Evolutionary conservation across 2,113 vertebrate genomes (phyloP).

Genomic region (Sinocyclocheilus grahami): DNA sequence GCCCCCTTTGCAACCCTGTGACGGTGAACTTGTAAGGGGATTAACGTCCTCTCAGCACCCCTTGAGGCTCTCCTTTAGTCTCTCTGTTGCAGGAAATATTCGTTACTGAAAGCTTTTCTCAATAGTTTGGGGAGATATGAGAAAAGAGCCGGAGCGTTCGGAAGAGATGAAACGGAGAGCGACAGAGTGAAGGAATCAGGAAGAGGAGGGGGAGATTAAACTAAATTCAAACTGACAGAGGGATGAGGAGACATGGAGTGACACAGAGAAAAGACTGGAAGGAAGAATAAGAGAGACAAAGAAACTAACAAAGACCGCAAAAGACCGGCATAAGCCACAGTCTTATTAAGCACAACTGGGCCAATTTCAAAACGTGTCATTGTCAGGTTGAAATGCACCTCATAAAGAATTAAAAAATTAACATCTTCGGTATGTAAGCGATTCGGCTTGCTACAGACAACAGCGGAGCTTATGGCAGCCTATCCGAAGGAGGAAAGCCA

Average conservation of each 20-base stretch:
- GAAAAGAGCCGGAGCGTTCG: constrained; percentile 14
- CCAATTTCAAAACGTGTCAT: constrained; percentile 2
- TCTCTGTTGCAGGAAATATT: constrained; percentile 56
- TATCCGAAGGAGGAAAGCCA: constrained; percentile 62
- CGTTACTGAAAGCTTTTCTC: constrained; percentile 2
- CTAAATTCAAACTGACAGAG: constrained; percentile 78
- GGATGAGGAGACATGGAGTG: constrained; percentile 72
- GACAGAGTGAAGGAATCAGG: constrained; percentile 72
- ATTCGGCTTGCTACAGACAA: constrained; percentile 30
- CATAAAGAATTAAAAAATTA: constrained; percentile 41
- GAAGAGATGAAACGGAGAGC: constrained; percentile 72
- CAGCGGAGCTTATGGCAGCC: constrained; percentile 30
- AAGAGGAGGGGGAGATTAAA: constrained; percentile 74
- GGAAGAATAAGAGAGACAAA: constrained; percentile 57
- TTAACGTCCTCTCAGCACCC: constrained; percentile 66
- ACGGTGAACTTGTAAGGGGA: constrained; percentile 69
- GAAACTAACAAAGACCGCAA: constrained; percentile 51
- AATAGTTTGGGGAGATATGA: constrained; percentile 51
- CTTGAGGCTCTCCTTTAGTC: constrained; percentile 44
- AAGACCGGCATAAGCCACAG: constrained; percentile 50
- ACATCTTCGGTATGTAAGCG: constrained; percentile 28
- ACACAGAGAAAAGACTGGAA: constrained; percentile 66
- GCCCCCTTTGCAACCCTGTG: constrained; percentile 63
- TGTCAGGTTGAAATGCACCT: constrained; percentile 26
- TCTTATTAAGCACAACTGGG: neutral